Evolutionary conservation across 2,113 vertebrate genomes (phyloP).

Genomic region (Callocephalon fimbriatum): DNA sequence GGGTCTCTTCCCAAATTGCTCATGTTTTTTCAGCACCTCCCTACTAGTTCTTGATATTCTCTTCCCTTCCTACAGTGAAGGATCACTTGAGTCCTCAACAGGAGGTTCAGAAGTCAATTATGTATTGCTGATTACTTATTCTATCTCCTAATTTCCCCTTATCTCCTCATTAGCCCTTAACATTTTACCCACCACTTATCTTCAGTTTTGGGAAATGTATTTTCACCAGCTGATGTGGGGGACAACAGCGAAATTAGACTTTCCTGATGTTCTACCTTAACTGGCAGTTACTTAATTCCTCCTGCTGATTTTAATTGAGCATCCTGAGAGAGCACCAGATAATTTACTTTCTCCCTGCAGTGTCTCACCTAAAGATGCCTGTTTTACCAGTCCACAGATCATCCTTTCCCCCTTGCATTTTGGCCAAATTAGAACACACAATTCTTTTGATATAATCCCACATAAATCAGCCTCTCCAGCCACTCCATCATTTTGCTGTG

Average conservation of each 20-base stretch:
- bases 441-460: not conserved
- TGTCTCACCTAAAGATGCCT: not conserved
- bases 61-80: not conserved
- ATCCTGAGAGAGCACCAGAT: not conserved
- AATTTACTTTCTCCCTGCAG: not conserved
- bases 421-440: not conserved
- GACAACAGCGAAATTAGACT: not conserved
- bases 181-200: not conserved
- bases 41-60: not conserved
- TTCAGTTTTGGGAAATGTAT: not conserved
- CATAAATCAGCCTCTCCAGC: constrained; percentile 17
- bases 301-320: not conserved
- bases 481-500: constrained; percentile 20
- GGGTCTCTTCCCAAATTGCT: not conserved
- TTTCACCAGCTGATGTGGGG: not conserved
- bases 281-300: not conserved
- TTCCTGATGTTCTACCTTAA: not conserved
- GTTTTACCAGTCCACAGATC: not conserved
- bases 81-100: not conserved
- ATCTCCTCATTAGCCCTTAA: not conserved
- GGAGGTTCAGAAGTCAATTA: not conserved
- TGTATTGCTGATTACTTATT: not conserved
- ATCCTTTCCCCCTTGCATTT: not conserved
- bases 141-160: not conserved
- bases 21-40: not conserved